Conservation (phyloP, 2,113 vertebrate genomes). For the Ginglymostoma cirratum region DNA sequence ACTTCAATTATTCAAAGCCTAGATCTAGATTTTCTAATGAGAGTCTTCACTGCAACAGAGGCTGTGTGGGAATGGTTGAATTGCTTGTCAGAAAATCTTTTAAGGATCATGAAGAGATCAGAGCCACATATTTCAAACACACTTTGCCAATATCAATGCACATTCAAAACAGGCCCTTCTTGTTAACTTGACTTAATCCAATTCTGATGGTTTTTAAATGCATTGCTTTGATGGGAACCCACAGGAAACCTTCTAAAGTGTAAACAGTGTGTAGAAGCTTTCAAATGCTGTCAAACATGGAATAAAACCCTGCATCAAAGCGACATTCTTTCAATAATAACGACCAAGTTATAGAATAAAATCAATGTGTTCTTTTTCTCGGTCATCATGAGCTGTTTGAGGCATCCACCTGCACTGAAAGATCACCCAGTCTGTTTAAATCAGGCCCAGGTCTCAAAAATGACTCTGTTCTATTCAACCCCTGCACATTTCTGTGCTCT, state of each 20-base stretch:
- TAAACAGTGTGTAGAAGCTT: constrained; percentile 51
- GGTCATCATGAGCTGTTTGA: not conserved
- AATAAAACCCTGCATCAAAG: constrained; percentile 66
- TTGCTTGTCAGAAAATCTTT: too few species aligned
- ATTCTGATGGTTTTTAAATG: not conserved
- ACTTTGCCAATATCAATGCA: not conserved
- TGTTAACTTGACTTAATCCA: not conserved
- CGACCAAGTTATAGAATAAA: constrained; percentile 69
- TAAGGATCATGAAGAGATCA: not conserved
- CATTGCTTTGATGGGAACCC: not conserved
- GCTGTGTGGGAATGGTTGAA: not conserved
- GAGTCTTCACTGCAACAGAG: not conserved
- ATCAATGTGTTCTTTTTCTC: constrained; percentile 40
- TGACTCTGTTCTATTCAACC: constrained; percentile 40
- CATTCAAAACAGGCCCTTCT: not conserved
- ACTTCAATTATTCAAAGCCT: constrained; percentile 63
- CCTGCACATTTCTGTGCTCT: constrained; percentile 65
- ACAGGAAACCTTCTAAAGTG: not conserved
- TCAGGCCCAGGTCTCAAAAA: not conserved
- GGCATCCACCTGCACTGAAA: constrained; percentile 41
- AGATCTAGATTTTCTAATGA: constrained; percentile 73
- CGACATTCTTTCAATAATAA: constrained; percentile 60
- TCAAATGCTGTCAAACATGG: constrained; percentile 57
- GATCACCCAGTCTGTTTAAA: constrained; percentile 48
- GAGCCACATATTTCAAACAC: not conserved